Evolutionary conservation across 2,113 vertebrate genomes (phyloP), one percentile per base, ranked within the genome.

Genomic region (Clarias magur): DNA sequence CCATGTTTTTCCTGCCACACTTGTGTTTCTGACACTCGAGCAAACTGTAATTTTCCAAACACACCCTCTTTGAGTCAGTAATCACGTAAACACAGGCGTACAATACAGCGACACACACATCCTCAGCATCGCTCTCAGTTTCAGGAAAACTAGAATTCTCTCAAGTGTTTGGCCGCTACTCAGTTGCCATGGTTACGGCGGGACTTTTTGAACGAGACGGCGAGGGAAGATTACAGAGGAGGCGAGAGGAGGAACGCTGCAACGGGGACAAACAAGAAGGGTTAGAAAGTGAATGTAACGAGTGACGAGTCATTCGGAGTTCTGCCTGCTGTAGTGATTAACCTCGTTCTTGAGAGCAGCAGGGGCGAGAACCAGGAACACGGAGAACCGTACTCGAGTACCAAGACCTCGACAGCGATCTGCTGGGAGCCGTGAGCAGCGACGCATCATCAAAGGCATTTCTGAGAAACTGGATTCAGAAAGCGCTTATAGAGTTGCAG

Each of bases 171-270:
- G 30, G 86, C 48, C 72, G 79, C 57, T 65, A 38, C 85, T 86
- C 85, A 87, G 89, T 89, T 80, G 80, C 85, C 85, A 89, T 90
- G 89, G 89, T 87, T 87, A 90, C 88, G 0, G 23, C 3, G 1
- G 56, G 53, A 30, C 23, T 21, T 75, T 89, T 80, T 84, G 60
- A 15, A 83, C 12, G 21, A 89, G 85, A 87, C 72, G 25, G 87
- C 85, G 53, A 87, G 85, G 34, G 79, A 79, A 79, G 87, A 90
- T 88, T 84, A 82, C 80, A 87, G 84, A 63, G 85, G 87, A 27
- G 21, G 21, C 7, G n/a, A 25, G 86, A 87, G 68, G 56, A 83
- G 73, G 60, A 75, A n/a, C 78, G 59, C 42, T 17, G 30, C n/a
- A 53, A 57, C 48, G 48, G 68, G 65, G 73, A 83, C 79, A 80